Percentiles rank a stretch among this genome's conserved stretches.
Evolutionary conservation across 1,140 invertebrate genomes (phyloP).

Genomic region (Aphelenchoides avenae): DNA sequence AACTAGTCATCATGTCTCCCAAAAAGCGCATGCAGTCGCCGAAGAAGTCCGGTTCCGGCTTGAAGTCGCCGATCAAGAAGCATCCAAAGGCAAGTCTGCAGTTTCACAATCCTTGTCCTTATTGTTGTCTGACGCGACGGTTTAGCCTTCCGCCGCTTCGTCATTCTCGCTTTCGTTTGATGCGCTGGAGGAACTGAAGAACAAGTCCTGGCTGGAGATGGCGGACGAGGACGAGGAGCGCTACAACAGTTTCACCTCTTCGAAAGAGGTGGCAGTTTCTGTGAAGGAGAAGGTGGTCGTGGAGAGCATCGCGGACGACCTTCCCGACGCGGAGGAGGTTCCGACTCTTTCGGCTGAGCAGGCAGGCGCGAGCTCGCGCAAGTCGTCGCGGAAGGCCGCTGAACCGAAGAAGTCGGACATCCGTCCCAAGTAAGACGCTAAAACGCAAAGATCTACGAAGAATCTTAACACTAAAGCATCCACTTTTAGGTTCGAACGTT

Average conservation of each 20-base stretch:
- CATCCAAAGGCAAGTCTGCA: too few relatives aligned
- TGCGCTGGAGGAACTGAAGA: neutral
- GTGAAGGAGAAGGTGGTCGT: neutral
- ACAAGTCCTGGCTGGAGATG: neutral
- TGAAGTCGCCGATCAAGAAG: too few relatives aligned
- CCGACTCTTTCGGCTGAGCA: too few relatives aligned
- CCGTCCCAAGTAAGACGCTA: neutral
- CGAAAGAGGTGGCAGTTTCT: neutral
- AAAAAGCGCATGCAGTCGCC: too few relatives aligned
- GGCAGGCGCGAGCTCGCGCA: too few relatives aligned
- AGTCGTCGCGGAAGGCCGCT: too few relatives aligned
- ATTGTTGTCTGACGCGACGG: too few relatives aligned
- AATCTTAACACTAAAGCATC: neutral
- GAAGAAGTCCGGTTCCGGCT: too few relatives aligned
- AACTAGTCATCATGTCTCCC: too few relatives aligned
- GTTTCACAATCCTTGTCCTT: too few relatives aligned
- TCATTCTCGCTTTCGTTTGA: neutral
- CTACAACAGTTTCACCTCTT: neutral
- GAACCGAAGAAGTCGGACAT: neutral
- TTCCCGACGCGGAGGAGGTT: too few relatives aligned
- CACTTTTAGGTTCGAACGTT: conserved; percentile 5
- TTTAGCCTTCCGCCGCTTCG: too few relatives aligned
- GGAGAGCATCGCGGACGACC: neutral
- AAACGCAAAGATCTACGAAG: neutral
- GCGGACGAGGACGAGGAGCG: conserved; percentile 4